phyloP scores from a whole-genome alignment of 2,888 invertebrate genomes.

The Cabera pusaria region DNA sequence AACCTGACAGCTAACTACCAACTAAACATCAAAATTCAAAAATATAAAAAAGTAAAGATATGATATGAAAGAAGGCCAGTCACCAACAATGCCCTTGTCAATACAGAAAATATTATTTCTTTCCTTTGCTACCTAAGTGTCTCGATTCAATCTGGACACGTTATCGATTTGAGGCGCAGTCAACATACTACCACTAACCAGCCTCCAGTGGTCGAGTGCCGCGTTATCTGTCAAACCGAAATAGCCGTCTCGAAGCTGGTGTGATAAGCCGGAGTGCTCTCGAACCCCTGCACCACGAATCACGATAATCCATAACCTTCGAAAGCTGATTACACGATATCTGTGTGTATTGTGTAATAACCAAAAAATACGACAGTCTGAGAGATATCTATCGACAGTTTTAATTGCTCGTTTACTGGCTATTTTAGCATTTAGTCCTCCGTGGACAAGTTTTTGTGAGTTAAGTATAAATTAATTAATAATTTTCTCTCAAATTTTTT shows the following conservation, averaged over 20 bases:
- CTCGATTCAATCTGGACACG: no score
- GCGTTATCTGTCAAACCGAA: slow-evolving; percentile 18
- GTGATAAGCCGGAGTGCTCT: slow-evolving; percentile 19
- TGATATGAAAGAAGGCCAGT: no score
- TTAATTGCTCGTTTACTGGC: not conserved
- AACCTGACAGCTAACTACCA: no score
- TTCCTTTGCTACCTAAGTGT: no score
- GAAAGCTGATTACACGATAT: slow-evolving; percentile 18
- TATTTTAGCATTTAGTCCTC: no score
- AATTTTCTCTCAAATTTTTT: no score
- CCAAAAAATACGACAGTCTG: not conserved
- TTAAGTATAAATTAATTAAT: no score
- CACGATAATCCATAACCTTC: slow-evolving; percentile 18
- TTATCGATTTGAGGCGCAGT: slow-evolving; percentile 3
- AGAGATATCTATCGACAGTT: slow-evolving; percentile 1
- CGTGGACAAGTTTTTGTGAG: no score
- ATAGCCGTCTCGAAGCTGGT: slow-evolving; percentile 3
- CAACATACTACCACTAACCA: not conserved
- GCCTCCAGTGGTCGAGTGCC: slow-evolving; percentile 6
- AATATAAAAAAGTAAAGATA: no score
- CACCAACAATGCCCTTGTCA: no score
- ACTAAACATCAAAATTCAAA: no score
- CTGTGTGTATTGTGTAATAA: slow-evolving; percentile 11
- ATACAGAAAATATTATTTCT: no score
- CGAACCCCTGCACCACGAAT: slow-evolving; percentile 9